A percentile compares a stretch with the other conserved stretches of the same genome.
Evolutionary conservation across 2,888 invertebrate genomes (phyloP).

Genomic region (Myathropa florea): DNA sequence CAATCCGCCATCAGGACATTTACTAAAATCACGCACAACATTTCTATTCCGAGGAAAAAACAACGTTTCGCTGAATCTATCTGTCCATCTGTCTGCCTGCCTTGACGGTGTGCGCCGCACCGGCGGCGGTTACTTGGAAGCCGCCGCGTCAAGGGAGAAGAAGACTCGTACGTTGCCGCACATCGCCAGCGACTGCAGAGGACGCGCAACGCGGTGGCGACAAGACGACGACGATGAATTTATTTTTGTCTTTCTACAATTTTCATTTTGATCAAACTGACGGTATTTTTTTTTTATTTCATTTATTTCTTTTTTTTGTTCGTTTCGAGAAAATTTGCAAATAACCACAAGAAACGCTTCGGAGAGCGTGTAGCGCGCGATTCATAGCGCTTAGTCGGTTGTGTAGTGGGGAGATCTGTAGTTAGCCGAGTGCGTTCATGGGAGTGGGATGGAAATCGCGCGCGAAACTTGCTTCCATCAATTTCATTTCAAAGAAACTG

Average conservation of each 20-base stretch:
- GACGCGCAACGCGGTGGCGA: constrained; percentile 23
- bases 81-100: constrained; percentile 3
- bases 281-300: constrained; percentile 2
- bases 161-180: neutral
- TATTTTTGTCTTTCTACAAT: constrained; percentile 67
- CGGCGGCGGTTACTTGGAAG: constrained; percentile 1
- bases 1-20: constrained; percentile 25
- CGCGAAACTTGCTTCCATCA: constrained; percentile 41
- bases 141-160: constrained; percentile 1
- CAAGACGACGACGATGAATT: constrained; percentile 42
- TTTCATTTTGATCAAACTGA: constrained; percentile 56
- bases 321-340: constrained; percentile 59
- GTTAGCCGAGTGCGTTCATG: constrained; percentile 61
- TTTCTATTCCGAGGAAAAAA: constrained; percentile 40
- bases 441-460: constrained; percentile 65
- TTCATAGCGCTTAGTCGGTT: constrained; percentile 54
- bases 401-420: constrained; percentile 32
- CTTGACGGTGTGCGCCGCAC: neutral
- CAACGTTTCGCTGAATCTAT: constrained; percentile 16
- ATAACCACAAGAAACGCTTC: constrained; percentile 57
- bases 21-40: constrained; percentile 15
- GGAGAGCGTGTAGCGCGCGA: constrained; percentile 38
- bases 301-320: neutral
- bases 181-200: neutral
- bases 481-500: constrained; percentile 14